A percentile compares a stretch with the other conserved stretches of the same genome.
Evolutionary conservation across 2,797 vertebrate species (phyloP).

Genomic region (Enteromius unitaeniatus): DNA sequence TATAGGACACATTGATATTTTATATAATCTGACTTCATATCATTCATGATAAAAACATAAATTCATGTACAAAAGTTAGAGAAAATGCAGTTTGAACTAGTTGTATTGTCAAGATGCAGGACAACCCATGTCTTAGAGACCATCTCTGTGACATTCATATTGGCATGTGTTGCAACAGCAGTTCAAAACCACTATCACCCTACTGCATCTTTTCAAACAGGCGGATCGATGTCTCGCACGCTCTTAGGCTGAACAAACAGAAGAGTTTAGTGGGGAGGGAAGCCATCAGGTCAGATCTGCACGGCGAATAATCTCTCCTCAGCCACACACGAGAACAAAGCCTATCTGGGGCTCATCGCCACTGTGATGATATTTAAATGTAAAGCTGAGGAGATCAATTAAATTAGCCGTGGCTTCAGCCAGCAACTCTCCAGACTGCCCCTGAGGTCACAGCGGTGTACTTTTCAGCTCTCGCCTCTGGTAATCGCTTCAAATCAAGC

Average conservation of each 20-base stretch:
- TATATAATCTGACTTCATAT: neutral
- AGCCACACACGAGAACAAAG: constrained; percentile 39
- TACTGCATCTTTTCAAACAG: constrained; percentile 35
- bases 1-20: neutral
- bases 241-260: constrained; percentile 53
- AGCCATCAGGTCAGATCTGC: constrained; percentile 54
- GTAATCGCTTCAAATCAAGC: constrained; percentile 72
- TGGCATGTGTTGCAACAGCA: constrained; percentile 16
- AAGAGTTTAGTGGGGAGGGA: constrained; percentile 32
- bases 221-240: neutral
- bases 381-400: constrained; percentile 62
- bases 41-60: neutral
- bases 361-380: constrained; percentile 60
- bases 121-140: neutral
- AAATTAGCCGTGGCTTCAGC: constrained; percentile 60
- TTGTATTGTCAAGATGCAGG: neutral
- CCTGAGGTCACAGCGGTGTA: constrained; percentile 73
- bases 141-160: constrained; percentile 2
- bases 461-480: constrained; percentile 64
- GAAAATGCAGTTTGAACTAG: neutral
- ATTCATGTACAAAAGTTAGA: neutral
- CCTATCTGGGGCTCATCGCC: constrained; percentile 48
- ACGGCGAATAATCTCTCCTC: constrained; percentile 44
- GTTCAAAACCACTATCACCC: constrained; percentile 25
- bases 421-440: constrained; percentile 63